Evolutionary conservation across 2,113 vertebrate genomes (phyloP), one percentile per base, ranked within the genome.

Genomic region (Rafetus swinhoei): DNA sequence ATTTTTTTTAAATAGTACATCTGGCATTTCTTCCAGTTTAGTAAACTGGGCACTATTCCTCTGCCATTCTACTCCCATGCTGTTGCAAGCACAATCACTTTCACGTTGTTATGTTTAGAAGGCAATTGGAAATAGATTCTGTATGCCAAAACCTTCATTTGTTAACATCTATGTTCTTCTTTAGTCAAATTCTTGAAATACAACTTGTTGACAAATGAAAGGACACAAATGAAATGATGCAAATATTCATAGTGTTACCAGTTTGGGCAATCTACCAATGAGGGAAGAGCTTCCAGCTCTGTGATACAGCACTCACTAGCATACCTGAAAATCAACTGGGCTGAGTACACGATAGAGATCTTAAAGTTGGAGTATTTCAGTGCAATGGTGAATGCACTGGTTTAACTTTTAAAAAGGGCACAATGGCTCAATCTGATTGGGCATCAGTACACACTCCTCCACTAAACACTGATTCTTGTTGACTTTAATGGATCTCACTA

Each of bases 401-500:
- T 87, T 9, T 56, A 82, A 10, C 84, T 89, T 89, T 89, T 62
- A 5, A 29, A 77, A 88, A 50, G 89, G 81, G 54, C 85, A 84
- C 76, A 4, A 55, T 12, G 1, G 24, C 53, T 65, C 8, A 9
- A 76, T 19, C 89, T 3, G 90, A 14, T 52, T 77, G 90, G 94
- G 92, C 93, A 95, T 95, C 79, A 39, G 88, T 88, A 82, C 90
- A 90, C 74, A 32, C 85, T 95, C 94, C 91, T 90, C 65, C 83
- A 93, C 89, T 92, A 92, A 95, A 56, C 19, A 55, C 54, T 25
- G 93, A 90, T 87, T 53, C 91, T 95, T 32, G 94, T 95, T 95
- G 91, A 95, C 95, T 93, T 84, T 94, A 97, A 95, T 90, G 96
- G 95, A 92, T 95, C 96, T 96, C 96, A 86, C 91, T 95, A 93